phyloP scores from a whole-genome alignment of 2,113 vertebrate species.

The Ardeotis arabs region DNA sequence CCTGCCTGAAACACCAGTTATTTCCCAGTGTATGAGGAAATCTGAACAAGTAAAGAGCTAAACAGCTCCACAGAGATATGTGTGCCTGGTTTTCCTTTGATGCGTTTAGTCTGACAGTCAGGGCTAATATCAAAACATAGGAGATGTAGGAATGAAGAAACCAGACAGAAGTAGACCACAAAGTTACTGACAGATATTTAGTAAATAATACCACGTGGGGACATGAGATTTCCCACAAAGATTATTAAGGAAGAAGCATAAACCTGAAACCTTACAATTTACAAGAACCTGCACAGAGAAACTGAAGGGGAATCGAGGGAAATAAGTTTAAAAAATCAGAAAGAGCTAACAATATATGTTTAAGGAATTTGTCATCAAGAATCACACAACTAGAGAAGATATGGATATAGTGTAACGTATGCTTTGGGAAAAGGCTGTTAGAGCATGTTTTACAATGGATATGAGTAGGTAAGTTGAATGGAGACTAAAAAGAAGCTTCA shows the following conservation, averaged over 20 bases:
- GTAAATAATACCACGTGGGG: not conserved
- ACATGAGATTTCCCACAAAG: not conserved
- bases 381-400: not conserved
- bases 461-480: not conserved
- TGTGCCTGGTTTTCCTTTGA: not conserved
- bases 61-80: not conserved
- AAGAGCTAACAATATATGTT: not conserved
- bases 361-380: not conserved
- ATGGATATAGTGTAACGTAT: not conserved
- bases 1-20: not conserved
- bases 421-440: not conserved
- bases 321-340: not conserved
- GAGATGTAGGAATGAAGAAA: not conserved
- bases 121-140: not conserved
- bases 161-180: not conserved
- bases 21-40: not conserved
- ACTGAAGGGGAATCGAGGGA: not conserved
- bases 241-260: not conserved
- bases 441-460: not conserved
- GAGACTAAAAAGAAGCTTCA: not conserved
- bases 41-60: not conserved
- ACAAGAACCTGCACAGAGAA: not conserved
- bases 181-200: not conserved
- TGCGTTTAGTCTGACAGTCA: not conserved
- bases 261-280: not conserved